phyloP scores from a whole-genome alignment of 2,113 vertebrate species.

The Zosterops hypoxanthus region DNA sequence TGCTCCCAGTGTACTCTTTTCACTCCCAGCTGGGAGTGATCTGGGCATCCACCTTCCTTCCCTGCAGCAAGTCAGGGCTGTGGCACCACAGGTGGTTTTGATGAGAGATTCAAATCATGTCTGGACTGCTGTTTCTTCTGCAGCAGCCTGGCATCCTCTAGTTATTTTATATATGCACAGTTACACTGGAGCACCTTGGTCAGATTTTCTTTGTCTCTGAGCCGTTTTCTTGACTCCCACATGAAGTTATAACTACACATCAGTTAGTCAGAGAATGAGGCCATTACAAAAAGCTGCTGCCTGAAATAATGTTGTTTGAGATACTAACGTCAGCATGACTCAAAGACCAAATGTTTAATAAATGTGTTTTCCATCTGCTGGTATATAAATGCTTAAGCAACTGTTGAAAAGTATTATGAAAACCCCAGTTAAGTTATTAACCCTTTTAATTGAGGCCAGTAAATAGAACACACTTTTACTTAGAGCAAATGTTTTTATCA shows the following conservation, averaged over 20 bases:
- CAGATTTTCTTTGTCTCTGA: background rate
- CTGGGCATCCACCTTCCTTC: background rate
- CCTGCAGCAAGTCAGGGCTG: background rate
- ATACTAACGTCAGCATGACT: background rate
- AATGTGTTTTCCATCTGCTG: conserved; percentile 44
- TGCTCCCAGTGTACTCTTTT: background rate
- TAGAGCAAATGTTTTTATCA: background rate
- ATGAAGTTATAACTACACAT: background rate
- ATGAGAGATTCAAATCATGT: accelerated
- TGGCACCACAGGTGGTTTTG: accelerated
- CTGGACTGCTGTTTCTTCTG: background rate
- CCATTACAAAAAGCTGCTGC: background rate
- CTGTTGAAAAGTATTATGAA: conserved; percentile 7
- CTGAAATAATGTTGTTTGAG: background rate
- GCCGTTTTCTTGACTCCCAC: background rate
- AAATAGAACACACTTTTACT: background rate
- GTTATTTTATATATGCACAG: background rate
- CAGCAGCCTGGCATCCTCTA: background rate
- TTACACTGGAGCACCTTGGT: background rate
- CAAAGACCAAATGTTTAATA: conserved; percentile 35
- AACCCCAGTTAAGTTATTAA: background rate
- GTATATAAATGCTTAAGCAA: conserved; percentile 34
- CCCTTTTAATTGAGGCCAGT: background rate
- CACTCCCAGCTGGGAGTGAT: background rate
- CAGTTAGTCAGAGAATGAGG: background rate